Conservation (phyloP, 2,888 invertebrate genomes). For the Cephus rjabovi region DNA sequence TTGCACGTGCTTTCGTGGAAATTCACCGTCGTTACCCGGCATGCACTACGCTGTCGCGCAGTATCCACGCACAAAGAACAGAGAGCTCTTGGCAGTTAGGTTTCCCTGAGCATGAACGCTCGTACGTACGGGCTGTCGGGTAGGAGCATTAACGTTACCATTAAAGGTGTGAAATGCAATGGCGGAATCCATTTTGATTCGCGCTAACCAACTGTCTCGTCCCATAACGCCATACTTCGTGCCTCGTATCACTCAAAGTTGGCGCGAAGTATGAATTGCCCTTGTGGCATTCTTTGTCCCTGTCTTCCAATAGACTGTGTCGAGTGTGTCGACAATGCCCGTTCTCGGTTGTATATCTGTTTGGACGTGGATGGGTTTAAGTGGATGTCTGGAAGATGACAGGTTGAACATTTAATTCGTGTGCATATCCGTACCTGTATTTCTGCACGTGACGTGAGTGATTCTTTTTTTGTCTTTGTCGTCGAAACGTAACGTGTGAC, state of each 20-base stretch:
- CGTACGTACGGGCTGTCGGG: not conserved
- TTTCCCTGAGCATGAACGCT: not conserved
- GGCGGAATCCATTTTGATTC: not conserved
- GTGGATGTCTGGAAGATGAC: not conserved
- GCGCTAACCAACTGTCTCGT: not conserved
- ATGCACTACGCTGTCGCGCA: not conserved
- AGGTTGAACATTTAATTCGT: not conserved
- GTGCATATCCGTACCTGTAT: not conserved
- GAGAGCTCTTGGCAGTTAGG: not conserved
- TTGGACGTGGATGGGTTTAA: not conserved
- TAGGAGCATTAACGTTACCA: not conserved
- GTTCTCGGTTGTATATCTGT: not conserved
- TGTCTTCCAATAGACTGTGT: not conserved
- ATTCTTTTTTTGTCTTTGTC: not conserved
- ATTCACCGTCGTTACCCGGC: not conserved
- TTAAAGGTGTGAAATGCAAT: not conserved
- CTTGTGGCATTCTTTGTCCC: not conserved
- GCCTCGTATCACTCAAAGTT: not conserved
- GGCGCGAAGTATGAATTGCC: not conserved
- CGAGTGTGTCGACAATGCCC: not conserved
- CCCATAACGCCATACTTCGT: not conserved
- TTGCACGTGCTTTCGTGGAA: not conserved
- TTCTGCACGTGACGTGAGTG: not conserved
- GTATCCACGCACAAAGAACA: not conserved
- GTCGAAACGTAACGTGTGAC: not conserved